A percentile compares a stretch with the other conserved stretches of the same genome.
phyloP scores from a whole-genome alignment of 1,140 invertebrate genomes.

The Chironomus tepperi region DNA sequence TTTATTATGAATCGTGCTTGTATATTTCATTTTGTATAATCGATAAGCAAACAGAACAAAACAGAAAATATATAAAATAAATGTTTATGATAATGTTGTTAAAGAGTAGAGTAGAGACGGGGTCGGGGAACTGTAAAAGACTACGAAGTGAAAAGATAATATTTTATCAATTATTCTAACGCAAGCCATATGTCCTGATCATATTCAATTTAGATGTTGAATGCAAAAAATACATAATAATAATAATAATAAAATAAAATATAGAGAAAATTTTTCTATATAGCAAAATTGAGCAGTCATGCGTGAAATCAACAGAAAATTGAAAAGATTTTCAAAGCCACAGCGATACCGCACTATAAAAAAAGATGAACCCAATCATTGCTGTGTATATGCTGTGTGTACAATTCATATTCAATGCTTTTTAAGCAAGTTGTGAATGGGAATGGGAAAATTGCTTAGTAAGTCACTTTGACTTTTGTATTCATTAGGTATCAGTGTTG shows the following conservation, averaged over 20 bases:
- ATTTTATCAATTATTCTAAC: constrained; percentile 10
- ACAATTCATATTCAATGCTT: background rate
- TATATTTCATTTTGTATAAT: constrained; percentile 1
- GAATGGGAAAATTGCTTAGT: no score
- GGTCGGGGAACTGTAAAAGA: no score
- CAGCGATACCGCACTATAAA: background rate
- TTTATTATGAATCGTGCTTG: background rate
- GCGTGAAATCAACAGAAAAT: constrained; percentile 7
- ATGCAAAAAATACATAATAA: no score
- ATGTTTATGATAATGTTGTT: no score
- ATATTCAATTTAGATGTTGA: constrained; percentile 3
- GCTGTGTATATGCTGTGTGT: no score
- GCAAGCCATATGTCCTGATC: background rate
- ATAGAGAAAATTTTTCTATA: background rate
- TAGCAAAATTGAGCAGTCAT: background rate
- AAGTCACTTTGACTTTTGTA: no score
- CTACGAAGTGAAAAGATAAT: background rate
- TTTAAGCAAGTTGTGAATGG: background rate
- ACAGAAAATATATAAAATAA: no score
- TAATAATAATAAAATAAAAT: background rate
- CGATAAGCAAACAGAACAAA: background rate
- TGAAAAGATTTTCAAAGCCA: background rate
- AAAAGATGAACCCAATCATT: background rate
- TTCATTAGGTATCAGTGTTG: no score
- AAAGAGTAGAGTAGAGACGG: no score